Evolutionary conservation across 2,888 invertebrate species (phyloP).

Genomic region (Hypercompe scribonia): DNA sequence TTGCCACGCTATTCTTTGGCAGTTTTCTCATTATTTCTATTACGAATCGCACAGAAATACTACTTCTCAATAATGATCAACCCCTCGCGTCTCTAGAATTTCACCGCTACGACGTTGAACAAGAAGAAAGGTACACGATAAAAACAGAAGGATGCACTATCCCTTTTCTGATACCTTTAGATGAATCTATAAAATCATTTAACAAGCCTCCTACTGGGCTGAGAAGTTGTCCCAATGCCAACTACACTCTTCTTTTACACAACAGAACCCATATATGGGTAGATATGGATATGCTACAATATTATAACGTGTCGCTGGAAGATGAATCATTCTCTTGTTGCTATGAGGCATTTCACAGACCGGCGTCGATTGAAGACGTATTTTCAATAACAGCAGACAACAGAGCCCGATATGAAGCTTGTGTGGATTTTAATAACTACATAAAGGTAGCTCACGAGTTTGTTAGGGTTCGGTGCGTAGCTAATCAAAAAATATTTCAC

Average conservation of each 20-base stretch:
- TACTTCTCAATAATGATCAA: conserved; percentile 64
- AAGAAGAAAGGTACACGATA: conserved; percentile 80
- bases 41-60: conserved; percentile 65
- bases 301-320: conserved; percentile 79
- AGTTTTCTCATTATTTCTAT: conserved; percentile 72
- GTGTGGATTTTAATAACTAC: conserved; percentile 79
- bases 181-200: conserved; percentile 84
- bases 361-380: conserved; percentile 76
- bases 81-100: conserved; percentile 51
- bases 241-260: conserved; percentile 84
- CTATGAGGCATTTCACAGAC: conserved; percentile 87
- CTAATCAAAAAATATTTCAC: conserved; percentile 82
- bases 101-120: conserved; percentile 53
- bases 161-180: conserved; percentile 88
- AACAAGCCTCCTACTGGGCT: conserved; percentile 80
- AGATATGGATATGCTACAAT: conserved; percentile 72
- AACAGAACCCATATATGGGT: conserved; percentile 88
- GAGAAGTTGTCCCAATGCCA: conserved; percentile 82
- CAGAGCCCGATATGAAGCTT: conserved; percentile 80
- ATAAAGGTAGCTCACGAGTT: conserved; percentile 88
- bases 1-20: conserved; percentile 70
- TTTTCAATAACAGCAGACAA: conserved; percentile 79
- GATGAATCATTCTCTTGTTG: conserved; percentile 86
- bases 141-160: conserved; percentile 90
- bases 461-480: conserved; percentile 88